Evolutionary conservation across 2,113 vertebrate genomes (phyloP), one percentile per base, ranked within the genome.

Genomic region (Patagioenas fasciata): DNA sequence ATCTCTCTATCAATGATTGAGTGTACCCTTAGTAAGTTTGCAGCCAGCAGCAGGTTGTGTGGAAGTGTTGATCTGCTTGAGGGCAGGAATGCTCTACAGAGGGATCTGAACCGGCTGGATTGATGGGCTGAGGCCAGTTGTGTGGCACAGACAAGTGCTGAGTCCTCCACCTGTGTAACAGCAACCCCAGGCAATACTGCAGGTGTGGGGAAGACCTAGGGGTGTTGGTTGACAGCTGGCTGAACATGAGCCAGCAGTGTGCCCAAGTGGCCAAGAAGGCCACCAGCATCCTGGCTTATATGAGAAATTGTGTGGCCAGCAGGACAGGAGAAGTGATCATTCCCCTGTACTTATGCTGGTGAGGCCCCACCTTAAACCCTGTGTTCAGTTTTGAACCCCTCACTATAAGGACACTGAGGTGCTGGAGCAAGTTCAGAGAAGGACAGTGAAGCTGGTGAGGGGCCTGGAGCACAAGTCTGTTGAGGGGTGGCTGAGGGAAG

Each of bases 281-380:
- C 69, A 77, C 2, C 10, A 0, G 0, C 42, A 31, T 50, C 3
- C 70, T 58, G 23, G 18, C 5, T 29, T 81, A 8, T 38, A 60
- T 4, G 28, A 62, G 38, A 12, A 54, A 38, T 29, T 64, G 14
- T 0, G 0, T 48, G 72, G 16, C 1, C 66, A 83, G 58, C 18
- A 57, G 28, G 13, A 11, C 0, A 0, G 57, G 5, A 12, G 65
- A 83, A 8, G 14, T 29, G 8, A 62, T 75, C 66, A 23, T 67
- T 1, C 25, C 34, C 15, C 8, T 80, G 32, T 13, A 12, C 26
- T 47, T 47, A 18, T 47, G 40, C 11, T 80, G 14, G 3, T 67
- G 83, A 64, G 17, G 81, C 2, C 1, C 6, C 19, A 61, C 10
- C 21, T 61, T 32, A 4, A 65, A 28, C 57, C 10, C 24, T 3